Evolutionary conservation across 30 jellyfish, hydroid and myxozoan genomes (phyloP).

Genomic region (Phacellophora camtschatica): DNA sequence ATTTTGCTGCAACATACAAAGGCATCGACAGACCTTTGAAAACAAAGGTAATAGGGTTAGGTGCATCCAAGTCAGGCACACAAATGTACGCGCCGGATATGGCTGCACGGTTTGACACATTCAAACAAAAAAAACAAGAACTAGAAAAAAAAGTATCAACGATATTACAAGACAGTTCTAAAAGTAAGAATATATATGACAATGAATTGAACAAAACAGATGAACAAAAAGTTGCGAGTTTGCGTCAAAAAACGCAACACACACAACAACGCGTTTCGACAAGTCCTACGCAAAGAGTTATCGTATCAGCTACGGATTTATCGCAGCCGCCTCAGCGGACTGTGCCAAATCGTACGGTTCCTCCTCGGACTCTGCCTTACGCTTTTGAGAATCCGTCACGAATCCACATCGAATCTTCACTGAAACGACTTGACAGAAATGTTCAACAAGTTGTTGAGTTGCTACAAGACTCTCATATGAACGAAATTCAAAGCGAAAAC

Average conservation of each 20-base stretch:
- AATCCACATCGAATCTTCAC: constrained; percentile 38
- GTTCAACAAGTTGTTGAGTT: constrained; percentile 87
- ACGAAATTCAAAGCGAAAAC: constrained; percentile 24
- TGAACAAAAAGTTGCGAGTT: constrained; percentile 72
- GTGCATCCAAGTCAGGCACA: constrained; percentile 36
- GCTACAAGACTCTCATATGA: constrained; percentile 55
- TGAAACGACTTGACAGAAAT: constrained; percentile 77
- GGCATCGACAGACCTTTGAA: constrained; percentile 62
- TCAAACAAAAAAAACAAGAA: constrained; percentile 81
- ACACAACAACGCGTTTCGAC: constrained; percentile 19
- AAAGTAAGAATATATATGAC: constrained; percentile 47
- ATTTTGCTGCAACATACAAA: constrained; percentile 70
- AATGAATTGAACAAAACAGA: constrained; percentile 53
- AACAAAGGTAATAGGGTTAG: constrained; percentile 77
- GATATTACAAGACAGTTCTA: constrained; percentile 74
- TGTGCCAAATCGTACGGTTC: constrained; percentile 40
- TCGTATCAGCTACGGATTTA: constrained; percentile 64
- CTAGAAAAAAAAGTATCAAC: constrained; percentile 81
- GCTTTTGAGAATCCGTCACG: constrained; percentile 15
- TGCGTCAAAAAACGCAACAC: constrained; percentile 47
- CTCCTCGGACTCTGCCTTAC: constrained; percentile 3
- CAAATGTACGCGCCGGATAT: constrained; percentile 74
- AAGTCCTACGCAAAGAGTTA: constrained; percentile 31
- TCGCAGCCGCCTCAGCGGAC: constrained; percentile 43
- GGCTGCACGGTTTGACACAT: constrained; percentile 82